Conservation (phyloP, 2,888 invertebrate species). For the Tenthredo mesomela region DNA sequence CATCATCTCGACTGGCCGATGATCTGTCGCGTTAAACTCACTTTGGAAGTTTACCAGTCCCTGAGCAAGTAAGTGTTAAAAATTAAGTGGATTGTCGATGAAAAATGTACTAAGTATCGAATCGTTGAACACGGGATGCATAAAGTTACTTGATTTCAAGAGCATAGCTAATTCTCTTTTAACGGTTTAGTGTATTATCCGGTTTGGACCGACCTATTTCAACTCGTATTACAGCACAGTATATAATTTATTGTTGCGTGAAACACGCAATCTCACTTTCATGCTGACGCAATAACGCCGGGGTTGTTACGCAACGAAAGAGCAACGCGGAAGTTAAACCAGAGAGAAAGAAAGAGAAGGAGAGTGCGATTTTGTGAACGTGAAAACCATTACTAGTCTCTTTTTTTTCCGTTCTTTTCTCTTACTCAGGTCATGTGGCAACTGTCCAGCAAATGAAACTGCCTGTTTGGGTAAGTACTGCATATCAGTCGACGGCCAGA, state of each 20-base stretch:
- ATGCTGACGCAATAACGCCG: constrained; percentile 23
- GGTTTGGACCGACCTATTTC: not conserved
- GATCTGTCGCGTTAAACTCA: constrained; percentile 88
- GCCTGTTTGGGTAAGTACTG: constrained; percentile 83
- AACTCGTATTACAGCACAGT: constrained; percentile 24
- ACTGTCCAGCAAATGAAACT: constrained; percentile 82
- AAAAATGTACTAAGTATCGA: not conserved
- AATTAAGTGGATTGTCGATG: not conserved
- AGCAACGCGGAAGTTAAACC: constrained; percentile 44
- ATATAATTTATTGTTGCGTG: constrained; percentile 56
- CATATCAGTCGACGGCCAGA: constrained; percentile 83
- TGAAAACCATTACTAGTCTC: not conserved
- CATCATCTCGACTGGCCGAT: constrained; percentile 88
- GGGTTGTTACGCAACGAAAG: constrained; percentile 56
- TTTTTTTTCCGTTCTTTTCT: constrained; percentile 54
- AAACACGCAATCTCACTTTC: constrained; percentile 57
- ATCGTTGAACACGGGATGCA: not conserved
- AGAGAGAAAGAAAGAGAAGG: not conserved
- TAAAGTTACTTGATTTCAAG: not conserved
- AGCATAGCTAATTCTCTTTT: not conserved
- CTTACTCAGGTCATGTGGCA: constrained; percentile 82
- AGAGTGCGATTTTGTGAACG: constrained; percentile 13
- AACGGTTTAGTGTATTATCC: not conserved
- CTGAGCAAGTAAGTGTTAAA: constrained; percentile 83
- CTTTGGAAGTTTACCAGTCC: constrained; percentile 86